Conservation (phyloP, 2,797 vertebrate species). For the Epinephelus malabaricus region DNA sequence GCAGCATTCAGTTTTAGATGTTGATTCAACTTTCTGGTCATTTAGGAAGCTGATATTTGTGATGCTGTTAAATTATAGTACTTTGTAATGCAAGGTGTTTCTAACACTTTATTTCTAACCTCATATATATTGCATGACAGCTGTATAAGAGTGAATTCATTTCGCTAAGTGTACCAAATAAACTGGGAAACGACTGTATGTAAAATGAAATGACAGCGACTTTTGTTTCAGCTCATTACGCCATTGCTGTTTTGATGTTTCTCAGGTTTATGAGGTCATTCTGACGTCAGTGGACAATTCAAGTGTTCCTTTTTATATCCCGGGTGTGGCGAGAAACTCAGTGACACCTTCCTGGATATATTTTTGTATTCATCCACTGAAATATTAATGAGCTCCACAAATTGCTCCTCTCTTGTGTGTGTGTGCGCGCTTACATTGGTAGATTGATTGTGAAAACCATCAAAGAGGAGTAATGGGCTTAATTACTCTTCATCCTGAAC, state of each 20-base stretch:
- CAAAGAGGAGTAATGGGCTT: constrained; percentile 20
- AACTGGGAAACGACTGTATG: neutral
- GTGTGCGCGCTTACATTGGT: neutral
- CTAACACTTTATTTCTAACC: neutral
- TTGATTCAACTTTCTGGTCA: neutral
- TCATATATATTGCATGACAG: neutral
- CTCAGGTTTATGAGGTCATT: constrained; percentile 3
- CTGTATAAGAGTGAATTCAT: neutral
- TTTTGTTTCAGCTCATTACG: neutral
- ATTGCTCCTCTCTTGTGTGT: neutral
- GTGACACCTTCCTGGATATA: constrained; percentile 51
- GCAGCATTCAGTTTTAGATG: too few relatives aligned
- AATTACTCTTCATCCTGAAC: constrained; percentile 14
- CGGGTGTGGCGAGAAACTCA: constrained; percentile 5
- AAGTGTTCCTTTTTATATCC: neutral
- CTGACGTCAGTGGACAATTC: neutral
- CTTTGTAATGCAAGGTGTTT: neutral
- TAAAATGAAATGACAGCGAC: neutral
- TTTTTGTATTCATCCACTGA: constrained; percentile 58
- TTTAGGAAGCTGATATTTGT: neutral
- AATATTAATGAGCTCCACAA: constrained; percentile 65
- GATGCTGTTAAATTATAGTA: neutral
- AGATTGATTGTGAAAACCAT: constrained; percentile 17
- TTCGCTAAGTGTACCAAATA: neutral
- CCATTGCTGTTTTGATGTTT: neutral